Conservation (phyloP, 2,113 vertebrate species). For the Pygoscelis antarcticus region DNA sequence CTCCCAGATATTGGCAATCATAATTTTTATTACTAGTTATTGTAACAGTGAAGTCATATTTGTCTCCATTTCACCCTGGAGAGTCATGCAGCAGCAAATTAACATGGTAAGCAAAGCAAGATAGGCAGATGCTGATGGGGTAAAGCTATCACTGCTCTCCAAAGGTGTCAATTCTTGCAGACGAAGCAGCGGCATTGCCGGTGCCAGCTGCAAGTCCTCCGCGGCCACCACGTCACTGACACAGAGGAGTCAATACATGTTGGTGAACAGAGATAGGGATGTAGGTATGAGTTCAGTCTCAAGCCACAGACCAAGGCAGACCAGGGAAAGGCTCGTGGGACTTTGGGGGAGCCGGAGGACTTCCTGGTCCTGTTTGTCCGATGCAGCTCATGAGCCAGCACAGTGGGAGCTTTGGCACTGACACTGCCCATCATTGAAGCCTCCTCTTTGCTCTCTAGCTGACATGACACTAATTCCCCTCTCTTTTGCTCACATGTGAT, state of each 20-base stretch:
- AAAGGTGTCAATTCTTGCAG: not conserved
- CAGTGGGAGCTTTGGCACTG: not conserved
- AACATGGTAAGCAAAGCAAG: not conserved
- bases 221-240: not conserved
- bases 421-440: not conserved
- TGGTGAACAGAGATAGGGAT: accelerated
- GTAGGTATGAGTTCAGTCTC: not conserved
- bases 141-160: not conserved
- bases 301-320: not conserved
- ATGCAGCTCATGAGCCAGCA: accelerated
- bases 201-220: not conserved
- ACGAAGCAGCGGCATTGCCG: not conserved
- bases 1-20: slow-evolving; percentile 71
- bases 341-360: not conserved
- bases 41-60: slow-evolving; percentile 4
- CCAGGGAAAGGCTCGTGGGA: not conserved
- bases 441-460: not conserved
- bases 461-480: not conserved
- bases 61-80: slow-evolving; percentile 43
- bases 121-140: not conserved
- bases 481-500: not conserved
- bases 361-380: not conserved
- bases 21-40: slow-evolving; percentile 67
- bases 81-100: slow-evolving; percentile 1
- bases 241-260: accelerated